Base-by-base conservation (phyloP, 64 coral and sea anemone genomes). In the Pocillopora verrucosa region DNA sequence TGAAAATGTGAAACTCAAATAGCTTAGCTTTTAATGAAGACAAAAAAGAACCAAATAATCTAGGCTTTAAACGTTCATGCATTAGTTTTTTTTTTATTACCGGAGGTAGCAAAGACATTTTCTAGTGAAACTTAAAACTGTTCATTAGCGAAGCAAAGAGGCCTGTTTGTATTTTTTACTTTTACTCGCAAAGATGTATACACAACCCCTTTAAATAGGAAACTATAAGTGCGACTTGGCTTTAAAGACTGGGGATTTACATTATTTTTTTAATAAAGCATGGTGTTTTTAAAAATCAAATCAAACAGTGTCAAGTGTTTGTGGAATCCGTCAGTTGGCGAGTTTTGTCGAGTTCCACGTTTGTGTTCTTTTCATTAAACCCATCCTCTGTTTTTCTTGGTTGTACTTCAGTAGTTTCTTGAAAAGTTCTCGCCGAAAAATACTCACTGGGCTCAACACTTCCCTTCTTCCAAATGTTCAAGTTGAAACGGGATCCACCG, bases 361-460 rank as follows among this genome's bases (percentile, higher is more conserved):
- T 30, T 70, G 20, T n/a, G 22, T 4, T 70, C 67, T 25, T n/a
- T 24, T 70, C 67, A 70, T 5, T 11, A 70, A 77, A 16, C 19
- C 22, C 15, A 11, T 51, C 17, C 5, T 56, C 4, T 19, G 37
- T 77, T 56, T 11, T 41, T 56, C 75, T 77, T 11, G 36, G 36
- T 20, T 77, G 36, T 56, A 22, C 38, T 57, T 19, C 16, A 19
- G 17, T 58, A 22, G 38, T 20, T 16, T 70, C 67, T 70, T 19
- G 9, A 16, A 56, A 37, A 14, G 75, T 77, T n/a, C 51, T 77
- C 26, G 30, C 34, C 16, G 24, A 25, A 11, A 64, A 65, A 12
- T 58, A 12, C 25, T 85, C 20, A 85, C 63, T 69, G n/a, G 82
- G 63, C 17, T 25, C 82, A 19, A 72, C 64, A 13, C 36, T 85